A percentile compares a stretch with the other conserved stretches of the same genome.
These are phyloP conservation scores for Zaprionus gabonicus DNA, from an alignment of 1,140 invertebrate species.

Conservation along the genomic window DNA sequence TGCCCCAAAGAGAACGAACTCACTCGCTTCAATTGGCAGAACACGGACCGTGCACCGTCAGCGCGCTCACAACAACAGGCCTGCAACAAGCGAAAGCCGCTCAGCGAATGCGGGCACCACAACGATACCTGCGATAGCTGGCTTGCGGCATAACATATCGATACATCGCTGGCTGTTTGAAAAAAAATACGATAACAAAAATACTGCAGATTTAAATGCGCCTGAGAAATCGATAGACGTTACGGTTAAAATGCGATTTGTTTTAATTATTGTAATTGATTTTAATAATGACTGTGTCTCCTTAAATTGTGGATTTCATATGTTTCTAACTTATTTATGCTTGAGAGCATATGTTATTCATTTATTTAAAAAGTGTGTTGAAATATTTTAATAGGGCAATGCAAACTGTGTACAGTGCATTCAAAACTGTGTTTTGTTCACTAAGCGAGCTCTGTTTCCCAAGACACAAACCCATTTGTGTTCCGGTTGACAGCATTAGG, in stretches of 20 bases:
- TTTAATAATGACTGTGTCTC: not conserved
- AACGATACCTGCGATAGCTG: constrained; percentile 6
- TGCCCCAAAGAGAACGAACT: constrained; percentile 45
- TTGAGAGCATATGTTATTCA: too few relatives aligned
- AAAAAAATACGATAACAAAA: constrained; percentile 4
- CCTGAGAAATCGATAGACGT: not conserved
- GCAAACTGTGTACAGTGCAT: constrained; percentile 21
- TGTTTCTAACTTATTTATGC: not conserved
- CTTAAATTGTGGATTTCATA: too few relatives aligned
- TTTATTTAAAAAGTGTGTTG: not conserved
- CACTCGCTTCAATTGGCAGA: constrained; percentile 35
- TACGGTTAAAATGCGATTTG: too few relatives aligned
- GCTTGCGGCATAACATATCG: constrained; percentile 13
- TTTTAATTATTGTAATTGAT: not conserved
- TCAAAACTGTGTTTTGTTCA: not conserved
- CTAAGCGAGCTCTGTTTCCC: too few relatives aligned
- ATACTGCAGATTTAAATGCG: not conserved
- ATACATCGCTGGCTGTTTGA: constrained; percentile 7
- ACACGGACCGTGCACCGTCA: constrained; percentile 1
- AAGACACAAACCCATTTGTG: too few relatives aligned
- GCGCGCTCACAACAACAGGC: constrained; percentile 50
- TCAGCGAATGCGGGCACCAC: constrained; percentile 60
- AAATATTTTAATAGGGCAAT: not conserved
- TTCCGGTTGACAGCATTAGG: too few relatives aligned
- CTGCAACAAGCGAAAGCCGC: constrained; percentile 78